Evolutionary conservation across 2,797 vertebrate genomes (phyloP).

Genomic region (Sternotherus odoratus): DNA sequence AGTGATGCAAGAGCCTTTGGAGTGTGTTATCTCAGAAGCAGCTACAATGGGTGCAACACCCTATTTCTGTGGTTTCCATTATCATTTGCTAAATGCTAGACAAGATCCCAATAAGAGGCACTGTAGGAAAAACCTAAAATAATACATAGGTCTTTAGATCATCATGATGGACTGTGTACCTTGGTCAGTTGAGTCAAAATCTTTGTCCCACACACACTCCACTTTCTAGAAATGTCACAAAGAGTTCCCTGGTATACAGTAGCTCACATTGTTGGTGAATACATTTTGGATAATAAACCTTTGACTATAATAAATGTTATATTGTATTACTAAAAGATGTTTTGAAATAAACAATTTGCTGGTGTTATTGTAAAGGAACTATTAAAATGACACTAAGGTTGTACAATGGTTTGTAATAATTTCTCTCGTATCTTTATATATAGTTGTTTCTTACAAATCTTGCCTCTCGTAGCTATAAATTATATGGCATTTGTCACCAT

Average conservation of each 20-base stretch:
- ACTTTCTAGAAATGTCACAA: neutral
- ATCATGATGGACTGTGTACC: neutral
- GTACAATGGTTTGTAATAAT: neutral
- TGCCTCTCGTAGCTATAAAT: neutral
- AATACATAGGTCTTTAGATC: conserved; percentile 36
- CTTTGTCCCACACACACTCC: neutral
- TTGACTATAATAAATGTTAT: rapidly evolving
- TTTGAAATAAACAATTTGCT: neutral
- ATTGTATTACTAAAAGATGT: neutral
- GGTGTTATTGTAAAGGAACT: neutral
- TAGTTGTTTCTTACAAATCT: neutral
- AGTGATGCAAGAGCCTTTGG: neutral
- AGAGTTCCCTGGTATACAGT: neutral
- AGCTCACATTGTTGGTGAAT: rapidly evolving
- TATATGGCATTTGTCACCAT: neutral
- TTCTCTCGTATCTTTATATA: neutral
- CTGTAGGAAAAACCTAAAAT: conserved; percentile 40
- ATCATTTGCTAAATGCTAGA: conserved; percentile 44
- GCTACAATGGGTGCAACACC: neutral
- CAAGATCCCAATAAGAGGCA: conserved; percentile 29
- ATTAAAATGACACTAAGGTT: neutral
- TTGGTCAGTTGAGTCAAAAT: neutral
- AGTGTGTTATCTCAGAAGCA: neutral
- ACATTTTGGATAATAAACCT: rapidly evolving
- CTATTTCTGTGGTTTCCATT: conserved; percentile 18